phyloP scores from a whole-genome alignment of 1,140 invertebrate genomes.

The Drosophila nannoptera region DNA sequence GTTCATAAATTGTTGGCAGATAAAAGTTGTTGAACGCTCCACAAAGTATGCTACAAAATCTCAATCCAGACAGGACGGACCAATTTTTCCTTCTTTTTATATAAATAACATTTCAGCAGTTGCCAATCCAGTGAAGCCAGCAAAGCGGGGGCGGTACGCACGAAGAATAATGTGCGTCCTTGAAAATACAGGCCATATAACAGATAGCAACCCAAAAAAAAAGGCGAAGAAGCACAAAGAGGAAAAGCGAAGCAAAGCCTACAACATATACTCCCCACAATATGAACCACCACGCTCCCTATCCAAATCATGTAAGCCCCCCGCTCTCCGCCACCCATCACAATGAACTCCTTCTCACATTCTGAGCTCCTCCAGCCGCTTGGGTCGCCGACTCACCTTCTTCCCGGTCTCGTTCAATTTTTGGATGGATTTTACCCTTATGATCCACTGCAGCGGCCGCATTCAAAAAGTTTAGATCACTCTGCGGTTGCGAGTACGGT shows the following conservation, averaged over 20 bases:
- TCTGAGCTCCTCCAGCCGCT: constrained; percentile 3
- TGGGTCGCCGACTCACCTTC: constrained; percentile 73
- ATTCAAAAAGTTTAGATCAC: constrained; percentile 79
- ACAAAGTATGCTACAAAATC: constrained; percentile 67
- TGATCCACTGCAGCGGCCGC: constrained; percentile 73
- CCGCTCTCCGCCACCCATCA: not conserved
- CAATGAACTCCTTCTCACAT: not conserved
- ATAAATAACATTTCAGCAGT: constrained; percentile 53
- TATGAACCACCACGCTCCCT: not conserved
- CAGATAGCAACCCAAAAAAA: constrained; percentile 36
- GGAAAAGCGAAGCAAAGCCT: constrained; percentile 5
- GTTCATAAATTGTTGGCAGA: constrained; percentile 31
- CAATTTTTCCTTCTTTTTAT: constrained; percentile 41
- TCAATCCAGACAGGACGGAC: constrained; percentile 52
- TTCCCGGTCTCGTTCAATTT: constrained; percentile 79
- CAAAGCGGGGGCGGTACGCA: constrained; percentile 27
- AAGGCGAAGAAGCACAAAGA: not conserved
- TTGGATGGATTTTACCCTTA: constrained; percentile 79
- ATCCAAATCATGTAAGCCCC: not conserved
- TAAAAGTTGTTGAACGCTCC: constrained; percentile 32
- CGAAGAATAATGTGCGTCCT: constrained; percentile 74
- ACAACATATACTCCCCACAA: not conserved
- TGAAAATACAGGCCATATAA: constrained; percentile 56
- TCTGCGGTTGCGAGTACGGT: constrained; percentile 78
- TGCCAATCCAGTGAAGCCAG: constrained; percentile 10